Base-by-base conservation (phyloP, 2,888 invertebrate genomes). In the Koerneria pararmatus region DNA sequence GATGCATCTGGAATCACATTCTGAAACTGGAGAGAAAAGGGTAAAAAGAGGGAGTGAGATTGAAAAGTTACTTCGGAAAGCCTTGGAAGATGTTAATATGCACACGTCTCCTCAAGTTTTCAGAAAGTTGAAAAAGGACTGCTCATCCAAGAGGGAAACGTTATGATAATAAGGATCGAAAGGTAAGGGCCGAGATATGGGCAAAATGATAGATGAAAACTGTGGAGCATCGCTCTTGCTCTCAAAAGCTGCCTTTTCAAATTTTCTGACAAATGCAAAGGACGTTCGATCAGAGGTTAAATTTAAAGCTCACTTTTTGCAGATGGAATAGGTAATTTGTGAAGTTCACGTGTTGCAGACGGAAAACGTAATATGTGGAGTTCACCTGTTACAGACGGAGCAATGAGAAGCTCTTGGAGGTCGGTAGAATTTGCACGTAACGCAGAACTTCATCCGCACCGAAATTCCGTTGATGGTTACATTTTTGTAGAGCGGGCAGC, bases 321-420 rank as follows among this genome's bases (percentile, higher is more conserved):
- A 6, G 37, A 60, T 49, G 54, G 60, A 56, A 32, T 58, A 41
- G 8, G 19, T 41, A 8, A 41, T 8, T 41, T 41, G 41, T 19
- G 19, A 41, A 19, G 11, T 19, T 19, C 8, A 61, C n/a, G 8
- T 24, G 31, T 34, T 24, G 6, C 29, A 68, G 59, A 89, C 93
- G 93, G 85, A 94, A 95, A 86, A 95, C 97, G 84, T 41, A 41
- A 41, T 11, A 41, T 11, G 11, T 11, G 19, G 11, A 41, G 19
- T 19, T 58, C 27, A 75, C 75, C 93, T 93, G 87, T 98, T 94
- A 88, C 97, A 98, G 69, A 97, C 95, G 78, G 95, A 95, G 87
- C 98, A 98, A 86, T 98, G 98, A 69, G 95, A 95, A 86, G 97
- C 95, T 83, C 98, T 88, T 73, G 98, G 98, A 84, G 98, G 98